Conservation (phyloP, 2,797 vertebrate species). For the Sorex maritimensis region DNA sequence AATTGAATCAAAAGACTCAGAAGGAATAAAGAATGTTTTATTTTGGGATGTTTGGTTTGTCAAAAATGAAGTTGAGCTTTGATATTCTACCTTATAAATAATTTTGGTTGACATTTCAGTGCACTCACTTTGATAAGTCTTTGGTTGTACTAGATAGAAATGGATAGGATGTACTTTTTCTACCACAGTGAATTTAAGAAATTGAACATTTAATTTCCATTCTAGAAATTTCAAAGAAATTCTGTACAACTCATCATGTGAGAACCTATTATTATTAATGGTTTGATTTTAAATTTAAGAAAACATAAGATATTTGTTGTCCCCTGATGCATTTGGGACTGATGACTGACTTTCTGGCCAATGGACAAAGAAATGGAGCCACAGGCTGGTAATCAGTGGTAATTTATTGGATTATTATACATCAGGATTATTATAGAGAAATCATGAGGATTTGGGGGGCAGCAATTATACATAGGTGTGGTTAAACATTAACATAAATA, state of each 20-base stretch:
- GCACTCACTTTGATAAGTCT: neutral
- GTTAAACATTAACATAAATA: too few species aligned
- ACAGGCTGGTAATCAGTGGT: too few species aligned
- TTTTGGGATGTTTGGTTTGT: constrained; percentile 70
- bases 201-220: constrained; percentile 25
- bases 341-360: too few species aligned
- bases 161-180: neutral
- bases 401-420: too few species aligned
- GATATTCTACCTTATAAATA: constrained; percentile 53
- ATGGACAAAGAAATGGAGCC: too few species aligned
- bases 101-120: constrained; percentile 51
- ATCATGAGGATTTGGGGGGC: too few species aligned
- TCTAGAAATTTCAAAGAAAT: constrained; percentile 49
- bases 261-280: constrained; percentile 43
- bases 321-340: too few species aligned
- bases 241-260: constrained; percentile 38
- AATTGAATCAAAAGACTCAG: constrained; percentile 62
- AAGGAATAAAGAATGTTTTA: constrained; percentile 67
- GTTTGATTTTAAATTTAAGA: constrained; percentile 39
- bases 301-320: constrained; percentile 9
- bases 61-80: constrained; percentile 63
- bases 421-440: too few species aligned
- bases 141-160: neutral
- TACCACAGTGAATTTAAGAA: constrained; percentile 36
- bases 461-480: too few species aligned